A percentile compares a stretch with the other conserved stretches of the same genome.
Evolutionary conservation across 2,113 vertebrate species (phyloP).

Genomic region (Sander lucioperca): DNA sequence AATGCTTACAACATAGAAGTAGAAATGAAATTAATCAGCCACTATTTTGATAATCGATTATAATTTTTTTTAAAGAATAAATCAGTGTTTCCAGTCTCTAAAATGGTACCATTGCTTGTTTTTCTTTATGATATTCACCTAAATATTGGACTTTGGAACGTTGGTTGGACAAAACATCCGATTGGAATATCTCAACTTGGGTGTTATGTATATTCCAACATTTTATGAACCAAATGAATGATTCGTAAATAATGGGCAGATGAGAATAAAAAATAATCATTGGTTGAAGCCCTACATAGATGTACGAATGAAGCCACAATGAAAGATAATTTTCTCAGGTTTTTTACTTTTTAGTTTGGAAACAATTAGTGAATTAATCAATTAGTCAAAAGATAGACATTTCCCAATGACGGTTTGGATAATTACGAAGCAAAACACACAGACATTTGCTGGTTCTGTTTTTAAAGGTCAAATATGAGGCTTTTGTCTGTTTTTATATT

Average conservation of each 20-base stretch:
- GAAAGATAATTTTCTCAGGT: not conserved
- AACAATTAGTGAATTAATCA: not conserved
- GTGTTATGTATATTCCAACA: too few species aligned
- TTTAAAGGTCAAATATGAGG: not conserved
- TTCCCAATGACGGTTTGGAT: not conserved
- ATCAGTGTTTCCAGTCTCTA: not conserved
- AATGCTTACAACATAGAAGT: not conserved
- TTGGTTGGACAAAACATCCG: not conserved
- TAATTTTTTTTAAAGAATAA: not conserved
- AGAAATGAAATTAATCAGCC: not conserved
- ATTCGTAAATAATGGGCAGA: not conserved
- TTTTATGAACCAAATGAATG: not conserved
- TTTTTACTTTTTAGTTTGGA: not conserved
- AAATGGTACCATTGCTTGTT: not conserved
- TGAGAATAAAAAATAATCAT: too few species aligned
- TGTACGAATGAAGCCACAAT: not conserved
- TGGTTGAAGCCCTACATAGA: not conserved
- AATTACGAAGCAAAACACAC: not conserved
- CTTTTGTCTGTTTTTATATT: not conserved
- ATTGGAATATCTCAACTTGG: not conserved
- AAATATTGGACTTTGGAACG: not conserved
- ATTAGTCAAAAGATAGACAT: not conserved
- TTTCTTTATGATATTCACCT: not conserved
- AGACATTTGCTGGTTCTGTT: too few species aligned
- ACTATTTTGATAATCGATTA: too few species aligned